Conservation (phyloP, 2,797 vertebrate species). For the Allobates femoralis region DNA sequence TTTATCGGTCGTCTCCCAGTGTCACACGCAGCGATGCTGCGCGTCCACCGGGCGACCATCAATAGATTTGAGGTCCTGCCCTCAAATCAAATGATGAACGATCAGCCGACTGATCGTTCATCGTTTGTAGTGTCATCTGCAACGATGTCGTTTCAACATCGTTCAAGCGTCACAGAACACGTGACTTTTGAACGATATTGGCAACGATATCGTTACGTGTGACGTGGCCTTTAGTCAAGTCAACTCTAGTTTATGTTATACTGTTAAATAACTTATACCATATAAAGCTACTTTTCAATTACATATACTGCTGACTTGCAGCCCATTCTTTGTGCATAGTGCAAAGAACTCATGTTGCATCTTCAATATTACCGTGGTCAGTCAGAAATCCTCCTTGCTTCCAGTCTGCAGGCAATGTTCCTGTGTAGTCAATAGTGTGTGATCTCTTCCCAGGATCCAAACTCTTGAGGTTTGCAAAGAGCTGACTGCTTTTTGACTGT, state of each 20-base stretch:
- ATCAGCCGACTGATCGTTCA: too few relatives aligned
- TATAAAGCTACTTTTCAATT: background rate
- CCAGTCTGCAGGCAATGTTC: slow-evolving; percentile 92
- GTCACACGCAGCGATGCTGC: too few relatives aligned
- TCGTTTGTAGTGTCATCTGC: too few relatives aligned
- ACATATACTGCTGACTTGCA: background rate
- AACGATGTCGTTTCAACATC: too few relatives aligned
- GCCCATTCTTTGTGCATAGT: background rate
- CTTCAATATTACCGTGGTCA: slow-evolving; percentile 84
- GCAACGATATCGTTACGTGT: too few relatives aligned
- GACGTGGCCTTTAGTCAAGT: too few relatives aligned
- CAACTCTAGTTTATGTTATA: background rate
- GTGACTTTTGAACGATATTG: too few relatives aligned
- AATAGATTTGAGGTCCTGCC: too few relatives aligned
- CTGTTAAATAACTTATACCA: background rate
- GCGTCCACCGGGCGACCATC: too few relatives aligned
- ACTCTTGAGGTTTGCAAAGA: slow-evolving; percentile 88
- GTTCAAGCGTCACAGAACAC: too few relatives aligned
- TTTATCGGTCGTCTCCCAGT: too few relatives aligned
- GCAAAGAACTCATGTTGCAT: background rate
- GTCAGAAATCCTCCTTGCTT: slow-evolving; percentile 89
- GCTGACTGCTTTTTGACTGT: slow-evolving; percentile 85
- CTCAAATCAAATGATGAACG: too few relatives aligned
- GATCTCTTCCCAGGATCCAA: slow-evolving; percentile 81
- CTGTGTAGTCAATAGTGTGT: slow-evolving; percentile 77